Base-by-base conservation (phyloP, 1,140 invertebrate species). In the Hycleus cichorii region DNA sequence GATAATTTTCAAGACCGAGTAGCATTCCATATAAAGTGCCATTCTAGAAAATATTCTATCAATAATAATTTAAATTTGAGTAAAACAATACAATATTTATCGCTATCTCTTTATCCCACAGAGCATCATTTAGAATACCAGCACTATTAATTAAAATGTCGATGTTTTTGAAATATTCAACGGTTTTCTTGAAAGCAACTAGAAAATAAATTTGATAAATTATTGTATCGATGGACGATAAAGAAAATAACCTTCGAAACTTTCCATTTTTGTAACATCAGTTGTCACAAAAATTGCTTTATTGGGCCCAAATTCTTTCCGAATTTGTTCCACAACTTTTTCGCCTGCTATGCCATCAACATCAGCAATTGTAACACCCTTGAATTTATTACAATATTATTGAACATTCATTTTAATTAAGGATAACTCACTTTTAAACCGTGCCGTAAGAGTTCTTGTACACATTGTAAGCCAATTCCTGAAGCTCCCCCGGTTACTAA, bases 111-210 rank as follows among this genome's bases (percentile, higher is more conserved):
- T 61, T 68, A 54, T 78, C 72, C 75, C 76, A 79, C 51, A 71
- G 66, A 48, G 71, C 64, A 54, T 80, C 78, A 46, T 77, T 71
- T 12, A 78, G 60, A 53, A 79, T 74, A 32, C 76, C 73, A 49
- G 78, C 78, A 57, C 77, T 76, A 39, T 80, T 78, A 5, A 78
- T 68, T 0, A 80, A 72, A 27, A 81, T 76, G 56, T 81, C 77
- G 6, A 77, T 24, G 6, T 67, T 61, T 25, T 71, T 68, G 55
- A 66, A 69, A 3, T 46, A 27, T 39, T 63, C 48, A 3, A 69
- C 39, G 0, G 66, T 66, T 50, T 47, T 49, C 54, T 64, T 63
- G 39, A 69, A 66, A 38, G 64, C 66, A 18, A 56, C 64, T 66
- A 42, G 1, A 64, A 54, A 39, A 8, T 24, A 26, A 39, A 9